Evolutionary conservation across 2,888 invertebrate genomes (phyloP).

Genomic region (Xylota segnis): DNA sequence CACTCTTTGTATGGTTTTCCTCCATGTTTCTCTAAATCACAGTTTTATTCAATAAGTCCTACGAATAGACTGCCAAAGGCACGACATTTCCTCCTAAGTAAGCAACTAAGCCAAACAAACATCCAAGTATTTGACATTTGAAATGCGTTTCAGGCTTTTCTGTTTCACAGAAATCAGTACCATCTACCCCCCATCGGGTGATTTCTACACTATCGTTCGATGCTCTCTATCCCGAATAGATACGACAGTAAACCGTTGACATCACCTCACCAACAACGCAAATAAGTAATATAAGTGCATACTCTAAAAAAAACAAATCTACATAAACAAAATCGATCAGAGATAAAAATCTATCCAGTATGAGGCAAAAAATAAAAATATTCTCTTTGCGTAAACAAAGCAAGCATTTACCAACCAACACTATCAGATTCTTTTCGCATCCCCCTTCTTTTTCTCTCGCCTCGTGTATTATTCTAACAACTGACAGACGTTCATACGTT

Average conservation of each 20-base stretch:
- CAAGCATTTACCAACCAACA: constrained; percentile 18
- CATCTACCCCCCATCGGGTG: neutral
- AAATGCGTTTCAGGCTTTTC: constrained; percentile 6
- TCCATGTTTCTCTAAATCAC: too few relatives aligned
- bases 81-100: too few relatives aligned
- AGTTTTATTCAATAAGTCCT: too few relatives aligned
- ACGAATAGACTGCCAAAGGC: too few relatives aligned
- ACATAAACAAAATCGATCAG: constrained; percentile 23
- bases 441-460: neutral
- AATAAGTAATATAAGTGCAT: constrained; percentile 7
- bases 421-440: constrained; percentile 16
- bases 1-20: too few relatives aligned
- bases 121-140: neutral
- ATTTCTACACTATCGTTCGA: constrained; percentile 29
- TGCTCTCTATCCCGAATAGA: constrained; percentile 3
- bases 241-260: constrained; percentile 7
- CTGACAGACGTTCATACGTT: constrained; percentile 30
- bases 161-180: neutral
- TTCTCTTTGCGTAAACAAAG: constrained; percentile 38
- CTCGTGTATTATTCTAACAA: constrained; percentile 14
- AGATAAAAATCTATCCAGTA: constrained; percentile 10
- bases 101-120: neutral
- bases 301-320: constrained; percentile 22
- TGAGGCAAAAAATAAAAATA: constrained; percentile 8
- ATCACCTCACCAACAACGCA: constrained; percentile 9